Conservation (phyloP, 1,140 invertebrate genomes). For the Trinorchestia longiramus region DNA sequence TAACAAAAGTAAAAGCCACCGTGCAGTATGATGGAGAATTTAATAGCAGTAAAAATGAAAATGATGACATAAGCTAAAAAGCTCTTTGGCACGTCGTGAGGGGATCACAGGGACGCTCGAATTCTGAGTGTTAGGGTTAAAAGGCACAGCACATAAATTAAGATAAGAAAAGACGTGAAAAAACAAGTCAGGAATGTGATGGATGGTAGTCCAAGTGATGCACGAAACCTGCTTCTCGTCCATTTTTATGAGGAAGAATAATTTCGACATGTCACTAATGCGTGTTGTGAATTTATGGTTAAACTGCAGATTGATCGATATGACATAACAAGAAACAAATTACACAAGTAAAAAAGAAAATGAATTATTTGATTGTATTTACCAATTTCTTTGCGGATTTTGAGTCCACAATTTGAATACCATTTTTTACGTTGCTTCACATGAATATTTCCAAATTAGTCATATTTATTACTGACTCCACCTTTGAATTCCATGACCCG, state of each 20-base stretch:
- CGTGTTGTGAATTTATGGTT: not conserved
- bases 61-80: not conserved
- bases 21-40: not conserved
- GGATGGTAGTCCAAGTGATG: not conserved
- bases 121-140: conserved; percentile 21
- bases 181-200: conserved; percentile 11
- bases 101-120: not conserved
- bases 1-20: not conserved
- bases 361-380: not conserved
- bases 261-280: not conserved
- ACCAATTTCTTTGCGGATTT: not conserved
- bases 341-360: not conserved
- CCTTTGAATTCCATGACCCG: not conserved
- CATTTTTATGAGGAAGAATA: not conserved
- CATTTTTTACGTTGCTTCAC: not conserved
- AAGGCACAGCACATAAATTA: not conserved
- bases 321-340: too few species aligned
- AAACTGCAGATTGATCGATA: not conserved
- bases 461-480: not conserved
- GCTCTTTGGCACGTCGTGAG: not conserved
- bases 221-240: not conserved
- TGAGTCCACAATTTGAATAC: not conserved
- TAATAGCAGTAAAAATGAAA: not conserved
- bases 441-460: not conserved
- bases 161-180: not conserved